Percentiles rank a stretch among this genome's conserved stretches.
Conservation (phyloP, 2,888 invertebrate genomes). For the Willowsia nigromaculata region DNA sequence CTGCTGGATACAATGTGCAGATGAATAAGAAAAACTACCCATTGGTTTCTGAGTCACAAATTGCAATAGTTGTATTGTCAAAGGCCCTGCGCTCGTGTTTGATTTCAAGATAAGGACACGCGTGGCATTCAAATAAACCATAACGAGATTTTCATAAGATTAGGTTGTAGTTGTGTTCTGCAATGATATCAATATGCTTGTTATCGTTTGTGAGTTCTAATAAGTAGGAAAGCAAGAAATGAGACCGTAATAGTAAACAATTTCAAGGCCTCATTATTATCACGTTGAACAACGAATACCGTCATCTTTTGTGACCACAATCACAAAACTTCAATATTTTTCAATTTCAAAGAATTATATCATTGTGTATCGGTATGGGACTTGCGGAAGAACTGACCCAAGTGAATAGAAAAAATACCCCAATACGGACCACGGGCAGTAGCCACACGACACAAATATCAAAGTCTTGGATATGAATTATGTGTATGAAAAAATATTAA, state of each 20-base stretch:
- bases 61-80: too few relatives aligned
- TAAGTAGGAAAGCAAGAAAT: slow-evolving; percentile 50
- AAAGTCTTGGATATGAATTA: background rate
- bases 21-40: too few relatives aligned
- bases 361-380: background rate
- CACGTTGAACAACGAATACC: slow-evolving; percentile 4
- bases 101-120: slow-evolving; percentile 48
- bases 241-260: slow-evolving; percentile 19
- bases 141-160: slow-evolving; percentile 3
- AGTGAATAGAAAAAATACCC: background rate
- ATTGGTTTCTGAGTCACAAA: too few relatives aligned
- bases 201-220: background rate
- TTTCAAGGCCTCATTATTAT: slow-evolving; percentile 38
- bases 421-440: background rate
- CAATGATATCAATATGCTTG: background rate
- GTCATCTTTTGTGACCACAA: background rate
- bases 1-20: too few relatives aligned
- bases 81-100: background rate
- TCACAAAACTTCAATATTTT: background rate
- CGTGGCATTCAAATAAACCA: slow-evolving; percentile 4
- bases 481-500: background rate
- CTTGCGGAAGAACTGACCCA: background rate
- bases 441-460: slow-evolving; percentile 34
- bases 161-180: background rate
- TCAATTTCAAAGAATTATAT: background rate